Percentiles rank a stretch among this genome's conserved stretches.
These are phyloP conservation scores for Nyleta sp. DNA, from an alignment of 2,888 invertebrate species.

Conservation along the genomic window DNA sequence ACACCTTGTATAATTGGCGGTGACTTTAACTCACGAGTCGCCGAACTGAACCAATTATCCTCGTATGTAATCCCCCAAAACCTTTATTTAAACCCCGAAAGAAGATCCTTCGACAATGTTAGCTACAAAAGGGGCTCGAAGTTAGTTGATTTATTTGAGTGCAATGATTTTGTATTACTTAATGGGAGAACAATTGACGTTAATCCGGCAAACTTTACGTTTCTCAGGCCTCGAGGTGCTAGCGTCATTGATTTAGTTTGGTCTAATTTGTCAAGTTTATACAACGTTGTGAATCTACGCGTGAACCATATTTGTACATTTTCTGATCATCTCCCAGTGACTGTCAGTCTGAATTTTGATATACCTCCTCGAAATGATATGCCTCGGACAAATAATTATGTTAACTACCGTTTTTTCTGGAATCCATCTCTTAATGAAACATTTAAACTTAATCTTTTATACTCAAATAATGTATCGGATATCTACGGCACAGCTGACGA, in stretches of 20 bases:
- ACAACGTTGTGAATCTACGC: not conserved
- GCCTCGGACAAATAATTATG: no score
- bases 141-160: not conserved
- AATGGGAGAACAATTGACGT: conserved; percentile 13
- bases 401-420: not conserved
- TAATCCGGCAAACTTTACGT: conserved; percentile 5
- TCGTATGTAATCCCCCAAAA: not conserved
- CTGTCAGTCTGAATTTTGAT: not conserved
- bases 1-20: conserved; percentile 7
- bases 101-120: not conserved
- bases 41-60: conserved; percentile 1
- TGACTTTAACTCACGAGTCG: conserved; percentile 11
- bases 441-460: not conserved
- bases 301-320: not conserved
- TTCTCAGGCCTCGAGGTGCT: conserved; percentile 3
- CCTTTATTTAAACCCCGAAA: not conserved
- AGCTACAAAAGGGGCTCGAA: not conserved
- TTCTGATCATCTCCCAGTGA: conserved; percentile 7
- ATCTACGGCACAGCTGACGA: not conserved
- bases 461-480: not conserved
- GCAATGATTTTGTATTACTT: conserved; percentile 1
- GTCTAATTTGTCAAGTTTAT: not conserved
- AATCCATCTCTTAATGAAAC: not conserved
- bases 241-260: conserved; percentile 15
- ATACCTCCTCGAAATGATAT: not conserved